phyloP scores from a whole-genome alignment of 2,113 vertebrate species.

The Tragelaphus buxtoni region DNA sequence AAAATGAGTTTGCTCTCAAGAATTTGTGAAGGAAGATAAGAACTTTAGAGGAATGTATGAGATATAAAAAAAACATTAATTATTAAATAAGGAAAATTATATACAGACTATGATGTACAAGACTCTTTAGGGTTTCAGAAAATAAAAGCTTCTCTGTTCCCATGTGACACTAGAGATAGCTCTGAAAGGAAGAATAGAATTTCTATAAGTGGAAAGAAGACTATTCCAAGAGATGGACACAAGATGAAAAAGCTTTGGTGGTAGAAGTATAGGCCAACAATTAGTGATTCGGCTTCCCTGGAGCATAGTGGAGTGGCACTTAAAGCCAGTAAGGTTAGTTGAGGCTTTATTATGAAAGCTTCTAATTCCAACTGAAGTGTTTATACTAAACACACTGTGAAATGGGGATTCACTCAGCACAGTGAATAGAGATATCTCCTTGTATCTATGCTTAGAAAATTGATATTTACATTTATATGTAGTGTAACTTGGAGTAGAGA shows the following conservation, averaged over 20 bases:
- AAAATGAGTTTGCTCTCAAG: background rate
- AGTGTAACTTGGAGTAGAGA: background rate
- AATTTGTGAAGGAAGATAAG: background rate
- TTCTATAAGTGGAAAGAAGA: background rate
- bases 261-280: background rate
- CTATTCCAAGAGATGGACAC: background rate
- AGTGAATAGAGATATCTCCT: background rate
- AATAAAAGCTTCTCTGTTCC: background rate
- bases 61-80: background rate
- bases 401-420: background rate
- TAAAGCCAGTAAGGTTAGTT: background rate
- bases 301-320: background rate
- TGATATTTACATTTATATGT: background rate
- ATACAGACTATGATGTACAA: background rate
- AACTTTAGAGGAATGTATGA: background rate
- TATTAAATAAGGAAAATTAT: background rate
- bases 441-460: background rate
- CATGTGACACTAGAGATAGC: background rate
- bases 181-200: background rate
- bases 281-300: background rate
- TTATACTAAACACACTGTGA: background rate
- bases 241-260: background rate
- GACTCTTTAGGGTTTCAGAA: background rate
- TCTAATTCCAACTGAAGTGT: background rate
- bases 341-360: background rate